Conservation (phyloP, 2,797 vertebrate genomes). For the Acrossocheilus fasciatus region DNA sequence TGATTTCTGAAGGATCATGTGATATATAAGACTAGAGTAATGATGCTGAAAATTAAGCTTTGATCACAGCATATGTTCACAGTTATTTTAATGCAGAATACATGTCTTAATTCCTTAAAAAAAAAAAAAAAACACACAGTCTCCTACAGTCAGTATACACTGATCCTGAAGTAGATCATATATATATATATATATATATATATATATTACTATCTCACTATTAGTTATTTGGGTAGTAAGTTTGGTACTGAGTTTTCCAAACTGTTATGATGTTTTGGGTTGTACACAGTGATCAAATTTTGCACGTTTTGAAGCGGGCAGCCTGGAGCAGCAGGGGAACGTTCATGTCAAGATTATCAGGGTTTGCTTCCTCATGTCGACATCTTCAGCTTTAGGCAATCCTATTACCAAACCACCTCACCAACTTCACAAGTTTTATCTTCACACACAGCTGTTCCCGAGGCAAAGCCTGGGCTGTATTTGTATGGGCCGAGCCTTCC, state of each 20-base stretch:
- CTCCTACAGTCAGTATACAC: too few relatives aligned
- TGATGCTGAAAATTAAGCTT: neutral
- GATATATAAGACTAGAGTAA: neutral
- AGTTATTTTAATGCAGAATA: too few relatives aligned
- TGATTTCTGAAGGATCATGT: neutral
- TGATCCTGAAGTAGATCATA: too few relatives aligned
- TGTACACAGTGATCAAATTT: constrained; percentile 37
- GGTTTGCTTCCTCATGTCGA: constrained; percentile 67
- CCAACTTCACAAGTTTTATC: constrained; percentile 75
- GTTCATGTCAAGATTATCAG: constrained; percentile 69
- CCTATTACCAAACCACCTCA: constrained; percentile 73
- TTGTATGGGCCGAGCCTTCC: constrained; percentile 13
- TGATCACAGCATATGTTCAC: too few relatives aligned
- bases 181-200: too few relatives aligned
- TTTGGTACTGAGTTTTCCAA: constrained; percentile 25
- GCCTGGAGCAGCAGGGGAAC: constrained; percentile 33
- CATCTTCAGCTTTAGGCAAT: constrained; percentile 74
- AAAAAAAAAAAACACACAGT: too few relatives aligned
- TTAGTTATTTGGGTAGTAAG: neutral
- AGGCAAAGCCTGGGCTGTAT: constrained; percentile 62
- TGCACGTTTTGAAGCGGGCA: constrained; percentile 41
- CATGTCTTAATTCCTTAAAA: too few relatives aligned
- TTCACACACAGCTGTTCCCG: constrained; percentile 73
- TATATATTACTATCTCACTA: neutral
- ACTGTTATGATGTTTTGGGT: constrained; percentile 44